A percentile compares a stretch with the other conserved stretches of the same genome.
Conservation (phyloP, 2,113 vertebrate genomes). For the Bucco capensis region DNA sequence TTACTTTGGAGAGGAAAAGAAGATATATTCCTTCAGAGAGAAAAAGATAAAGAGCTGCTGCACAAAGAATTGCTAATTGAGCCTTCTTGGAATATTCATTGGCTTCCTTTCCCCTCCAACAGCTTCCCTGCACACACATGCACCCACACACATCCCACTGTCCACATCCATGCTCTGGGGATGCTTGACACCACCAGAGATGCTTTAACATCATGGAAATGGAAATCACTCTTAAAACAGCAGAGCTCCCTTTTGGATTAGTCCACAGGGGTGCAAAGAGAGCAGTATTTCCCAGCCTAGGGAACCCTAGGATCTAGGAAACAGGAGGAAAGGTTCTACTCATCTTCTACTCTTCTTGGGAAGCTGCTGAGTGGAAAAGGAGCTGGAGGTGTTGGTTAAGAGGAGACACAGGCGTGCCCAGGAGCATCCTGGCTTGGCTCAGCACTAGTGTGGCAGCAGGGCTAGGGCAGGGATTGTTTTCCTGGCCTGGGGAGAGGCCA, state of each 20-base stretch:
- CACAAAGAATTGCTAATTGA: slow-evolving; percentile 1
- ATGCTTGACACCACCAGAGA: neutral
- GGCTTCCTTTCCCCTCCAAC: neutral
- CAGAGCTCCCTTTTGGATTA: neutral
- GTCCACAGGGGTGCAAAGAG: neutral
- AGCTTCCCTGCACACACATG: neutral
- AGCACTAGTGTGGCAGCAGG: too few relatives aligned
- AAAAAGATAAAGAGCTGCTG: neutral
- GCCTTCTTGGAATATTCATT: slow-evolving; percentile 10
- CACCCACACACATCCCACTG: neutral
- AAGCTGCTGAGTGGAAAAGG: too few relatives aligned
- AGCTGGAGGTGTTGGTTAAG: too few relatives aligned
- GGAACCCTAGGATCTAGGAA: neutral
- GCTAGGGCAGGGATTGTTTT: too few relatives aligned
- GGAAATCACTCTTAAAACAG: neutral
- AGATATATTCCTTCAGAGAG: neutral
- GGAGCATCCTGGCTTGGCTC: too few relatives aligned
- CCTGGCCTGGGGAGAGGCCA: too few relatives aligned
- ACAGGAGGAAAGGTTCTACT: neutral
- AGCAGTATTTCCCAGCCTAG: neutral
- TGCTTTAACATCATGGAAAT: neutral
- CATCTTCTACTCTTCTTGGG: neutral
- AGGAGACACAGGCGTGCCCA: too few relatives aligned
- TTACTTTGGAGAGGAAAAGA: neutral
- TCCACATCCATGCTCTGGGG: neutral